These are phyloP conservation scores for Seriola rivoliana DNA, from an alignment of 2,113 vertebrate genomes.

Conservation along the genomic window DNA sequence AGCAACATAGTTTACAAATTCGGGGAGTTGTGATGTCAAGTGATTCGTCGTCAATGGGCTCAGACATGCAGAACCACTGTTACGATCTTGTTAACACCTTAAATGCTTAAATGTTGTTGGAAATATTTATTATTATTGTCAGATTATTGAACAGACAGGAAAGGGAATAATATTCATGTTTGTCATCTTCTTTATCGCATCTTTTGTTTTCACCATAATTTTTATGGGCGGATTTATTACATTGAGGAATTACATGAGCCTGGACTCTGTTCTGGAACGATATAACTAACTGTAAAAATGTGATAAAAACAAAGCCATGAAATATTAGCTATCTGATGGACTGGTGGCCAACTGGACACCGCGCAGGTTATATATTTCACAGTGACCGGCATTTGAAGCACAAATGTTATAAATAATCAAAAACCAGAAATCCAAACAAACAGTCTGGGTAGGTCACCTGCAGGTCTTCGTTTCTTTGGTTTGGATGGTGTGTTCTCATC, in stretches of 20 bases:
- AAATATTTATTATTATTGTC: too few species aligned
- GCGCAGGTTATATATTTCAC: background rate
- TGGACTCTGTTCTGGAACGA: conserved; percentile 6
- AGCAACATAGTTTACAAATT: background rate
- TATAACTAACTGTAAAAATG: background rate
- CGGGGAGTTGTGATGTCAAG: background rate
- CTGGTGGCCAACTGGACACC: background rate
- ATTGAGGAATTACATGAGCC: background rate
- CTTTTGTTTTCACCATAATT: background rate
- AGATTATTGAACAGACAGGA: too few species aligned
- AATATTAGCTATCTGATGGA: background rate
- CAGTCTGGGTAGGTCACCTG: conserved; percentile 50
- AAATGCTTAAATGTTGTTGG: too few species aligned
- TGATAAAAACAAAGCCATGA: background rate
- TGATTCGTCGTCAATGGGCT: background rate
- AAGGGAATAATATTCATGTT: too few species aligned
- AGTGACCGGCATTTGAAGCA: background rate
- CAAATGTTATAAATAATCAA: background rate
- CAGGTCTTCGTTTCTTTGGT: conserved; percentile 40
- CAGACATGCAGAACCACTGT: background rate
- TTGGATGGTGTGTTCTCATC: conserved; percentile 23
- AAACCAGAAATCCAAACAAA: background rate
- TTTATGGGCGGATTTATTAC: background rate
- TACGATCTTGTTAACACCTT: background rate
- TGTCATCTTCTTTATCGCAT: too few species aligned